Percentiles rank a stretch among this genome's conserved stretches.
Conservation (phyloP, 2,888 invertebrate species). For the Chesias legatella region DNA sequence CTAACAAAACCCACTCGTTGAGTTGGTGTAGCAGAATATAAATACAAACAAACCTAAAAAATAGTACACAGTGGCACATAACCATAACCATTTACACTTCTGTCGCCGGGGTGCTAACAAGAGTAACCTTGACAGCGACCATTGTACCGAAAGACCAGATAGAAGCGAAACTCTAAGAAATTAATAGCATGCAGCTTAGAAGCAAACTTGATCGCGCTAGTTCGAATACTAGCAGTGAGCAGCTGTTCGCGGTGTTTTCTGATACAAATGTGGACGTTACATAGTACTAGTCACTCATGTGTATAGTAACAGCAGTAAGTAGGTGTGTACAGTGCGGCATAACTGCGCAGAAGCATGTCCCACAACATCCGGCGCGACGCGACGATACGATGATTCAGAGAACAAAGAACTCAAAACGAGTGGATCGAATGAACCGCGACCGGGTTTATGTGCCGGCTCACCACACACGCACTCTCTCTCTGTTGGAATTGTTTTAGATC, state of each 20-base stretch:
- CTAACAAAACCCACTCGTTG: conserved; percentile 1
- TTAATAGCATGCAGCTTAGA: no score
- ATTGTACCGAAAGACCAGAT: conserved; percentile 8
- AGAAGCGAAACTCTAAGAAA: no score
- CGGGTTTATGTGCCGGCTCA: conserved; percentile 11
- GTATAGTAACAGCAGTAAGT: no score
- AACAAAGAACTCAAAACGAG: conserved; percentile 33
- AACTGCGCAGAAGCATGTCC: conserved; percentile 25
- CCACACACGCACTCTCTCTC: conserved; percentile 14
- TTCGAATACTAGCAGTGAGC: no score
- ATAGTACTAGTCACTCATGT: no score
- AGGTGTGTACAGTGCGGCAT: conserved; percentile 5
- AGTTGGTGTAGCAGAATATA: not conserved
- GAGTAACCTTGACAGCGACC: conserved; percentile 24
- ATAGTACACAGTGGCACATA: conserved; percentile 4
- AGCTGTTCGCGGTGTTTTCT: no score
- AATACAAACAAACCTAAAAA: conserved; percentile 7
- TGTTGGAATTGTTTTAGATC: not conserved
- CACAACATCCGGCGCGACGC: conserved; percentile 28
- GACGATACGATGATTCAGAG: conserved; percentile 33
- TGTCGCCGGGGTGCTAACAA: conserved; percentile 18
- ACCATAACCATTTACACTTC: conserved; percentile 16
- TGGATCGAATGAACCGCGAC: conserved; percentile 13
- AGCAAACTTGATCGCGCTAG: no score
- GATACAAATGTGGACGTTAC: no score